Evolutionary conservation across 2,113 vertebrate genomes (phyloP).

Genomic region (Rhabdomys dilectus): DNA sequence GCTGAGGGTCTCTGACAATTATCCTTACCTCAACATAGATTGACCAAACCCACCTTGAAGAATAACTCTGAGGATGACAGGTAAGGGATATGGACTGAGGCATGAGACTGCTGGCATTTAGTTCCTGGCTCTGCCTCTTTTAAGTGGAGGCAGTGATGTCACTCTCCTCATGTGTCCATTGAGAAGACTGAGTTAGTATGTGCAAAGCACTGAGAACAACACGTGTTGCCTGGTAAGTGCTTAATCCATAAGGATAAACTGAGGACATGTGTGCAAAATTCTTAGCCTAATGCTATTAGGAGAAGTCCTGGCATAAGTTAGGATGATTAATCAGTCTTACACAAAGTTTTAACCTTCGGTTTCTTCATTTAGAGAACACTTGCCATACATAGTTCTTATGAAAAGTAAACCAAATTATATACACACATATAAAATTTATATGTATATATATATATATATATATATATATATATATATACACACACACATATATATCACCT

Average conservation of each 20-base stretch:
- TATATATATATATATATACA: neutral
- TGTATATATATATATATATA: neutral
- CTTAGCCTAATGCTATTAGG: neutral
- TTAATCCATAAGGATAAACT: neutral
- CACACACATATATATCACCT: too few species aligned
- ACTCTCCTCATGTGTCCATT: neutral
- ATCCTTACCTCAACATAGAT: neutral
- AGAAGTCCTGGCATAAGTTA: neutral
- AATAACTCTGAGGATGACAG: neutral
- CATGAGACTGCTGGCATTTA: neutral
- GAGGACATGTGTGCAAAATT: neutral
- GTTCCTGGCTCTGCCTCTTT: neutral
- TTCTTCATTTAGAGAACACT: neutral
- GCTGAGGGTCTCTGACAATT: neutral
- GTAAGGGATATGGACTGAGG: neutral
- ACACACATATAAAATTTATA: neutral
- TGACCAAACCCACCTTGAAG: too few species aligned
- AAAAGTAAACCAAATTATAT: neutral
- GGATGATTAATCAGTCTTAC: neutral
- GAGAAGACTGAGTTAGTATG: neutral
- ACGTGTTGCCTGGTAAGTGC: neutral
- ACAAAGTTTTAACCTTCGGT: conserved; percentile 24
- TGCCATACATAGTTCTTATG: neutral
- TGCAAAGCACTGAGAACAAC: neutral
- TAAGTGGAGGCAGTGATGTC: neutral